A percentile compares a stretch with the other conserved stretches of the same genome.
phyloP scores from a whole-genome alignment of 30 jellyfish, hydroid and myxozoan species.

The Hydractinia symbiolongicarpus region DNA sequence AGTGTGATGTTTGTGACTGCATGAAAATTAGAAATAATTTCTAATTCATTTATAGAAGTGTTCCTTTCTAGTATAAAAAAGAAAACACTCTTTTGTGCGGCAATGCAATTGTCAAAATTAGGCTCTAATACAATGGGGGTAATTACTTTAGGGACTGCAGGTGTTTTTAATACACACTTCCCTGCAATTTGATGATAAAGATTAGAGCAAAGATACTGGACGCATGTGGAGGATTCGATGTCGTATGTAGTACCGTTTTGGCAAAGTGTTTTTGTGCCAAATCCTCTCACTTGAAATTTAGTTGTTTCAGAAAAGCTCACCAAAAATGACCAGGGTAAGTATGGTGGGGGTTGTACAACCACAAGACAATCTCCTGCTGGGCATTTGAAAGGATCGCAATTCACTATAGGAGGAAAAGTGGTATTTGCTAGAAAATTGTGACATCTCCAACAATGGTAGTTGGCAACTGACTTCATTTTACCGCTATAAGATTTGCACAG shows the following conservation, averaged over 20 bases:
- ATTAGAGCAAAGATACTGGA: background rate
- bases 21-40: too few relatives aligned
- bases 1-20: too few relatives aligned
- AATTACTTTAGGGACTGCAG: background rate
- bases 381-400: too few relatives aligned
- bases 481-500: slow-evolving; percentile 4
- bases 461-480: background rate
- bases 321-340: background rate
- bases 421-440: background rate
- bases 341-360: background rate
- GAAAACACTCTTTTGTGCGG: background rate
- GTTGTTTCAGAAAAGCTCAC: background rate
- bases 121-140: background rate
- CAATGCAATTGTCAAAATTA: background rate
- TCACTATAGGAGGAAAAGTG: too few relatives aligned
- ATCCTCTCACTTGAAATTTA: background rate
- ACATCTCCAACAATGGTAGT: slow-evolving; percentile 10
- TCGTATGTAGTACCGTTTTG: slow-evolving; percentile 4
- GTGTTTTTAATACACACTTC: background rate
- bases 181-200: background rate
- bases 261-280: background rate
- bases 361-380: too few relatives aligned
- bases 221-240: slow-evolving; percentile 1
- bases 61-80: too few relatives aligned
- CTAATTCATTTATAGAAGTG: too few relatives aligned